A percentile compares a stretch with the other conserved stretches of the same genome.
Conservation (phyloP, 2,888 invertebrate genomes). For the Metopia argyrocephala region DNA sequence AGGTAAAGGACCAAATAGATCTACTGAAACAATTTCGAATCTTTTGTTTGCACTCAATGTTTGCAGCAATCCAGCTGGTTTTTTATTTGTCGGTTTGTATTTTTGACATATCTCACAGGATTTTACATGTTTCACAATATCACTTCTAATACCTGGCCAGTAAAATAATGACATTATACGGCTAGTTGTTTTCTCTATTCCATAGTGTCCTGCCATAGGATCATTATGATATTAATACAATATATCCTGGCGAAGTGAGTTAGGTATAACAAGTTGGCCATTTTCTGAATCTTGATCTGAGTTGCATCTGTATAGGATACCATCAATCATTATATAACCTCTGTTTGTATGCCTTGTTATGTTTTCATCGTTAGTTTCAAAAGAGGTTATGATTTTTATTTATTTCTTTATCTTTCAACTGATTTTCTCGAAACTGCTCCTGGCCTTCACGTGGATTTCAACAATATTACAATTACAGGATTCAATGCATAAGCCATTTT, state of each 20-base stretch:
- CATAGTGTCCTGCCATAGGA: constrained; percentile 34
- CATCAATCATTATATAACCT: constrained; percentile 49
- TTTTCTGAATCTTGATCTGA: constrained; percentile 33
- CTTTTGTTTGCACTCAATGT: constrained; percentile 29
- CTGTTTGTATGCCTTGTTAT: constrained; percentile 24
- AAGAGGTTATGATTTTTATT: constrained; percentile 39
- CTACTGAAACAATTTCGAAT: constrained; percentile 39
- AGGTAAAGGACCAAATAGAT: constrained; percentile 48
- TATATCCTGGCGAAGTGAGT: constrained; percentile 5
- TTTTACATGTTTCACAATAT: constrained; percentile 25
- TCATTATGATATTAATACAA: constrained; percentile 26
- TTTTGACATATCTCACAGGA: constrained; percentile 20
- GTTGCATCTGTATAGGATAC: constrained; percentile 19
- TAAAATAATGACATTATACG: constrained; percentile 33
- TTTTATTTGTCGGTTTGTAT: constrained; percentile 30
- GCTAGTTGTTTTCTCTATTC: constrained; percentile 31
- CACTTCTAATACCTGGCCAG: constrained; percentile 21
- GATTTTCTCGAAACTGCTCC: constrained; percentile 42
- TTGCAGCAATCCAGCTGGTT: constrained; percentile 15
- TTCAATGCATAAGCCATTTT: constrained; percentile 9
- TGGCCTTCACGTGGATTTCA: constrained; percentile 48
- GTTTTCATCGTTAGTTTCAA: constrained; percentile 30
- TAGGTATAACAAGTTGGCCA: constrained; percentile 30
- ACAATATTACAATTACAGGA: constrained; percentile 9
- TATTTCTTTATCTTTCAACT: constrained; percentile 65